phyloP scores from a whole-genome alignment of 2,797 vertebrate species.

The Delichon dasypus region DNA sequence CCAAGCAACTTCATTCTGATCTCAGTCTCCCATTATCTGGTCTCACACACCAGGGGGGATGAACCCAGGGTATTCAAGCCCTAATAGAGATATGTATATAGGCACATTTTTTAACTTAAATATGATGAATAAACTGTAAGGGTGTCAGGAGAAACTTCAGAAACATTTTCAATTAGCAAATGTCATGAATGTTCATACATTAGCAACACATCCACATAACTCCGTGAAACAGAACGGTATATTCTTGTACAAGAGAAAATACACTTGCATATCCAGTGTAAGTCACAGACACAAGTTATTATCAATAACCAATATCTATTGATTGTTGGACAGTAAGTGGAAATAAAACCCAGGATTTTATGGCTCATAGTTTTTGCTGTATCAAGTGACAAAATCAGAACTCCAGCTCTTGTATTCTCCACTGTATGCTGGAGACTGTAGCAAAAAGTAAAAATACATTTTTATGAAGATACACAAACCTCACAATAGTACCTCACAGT shows the following conservation, averaged over 20 bases:
- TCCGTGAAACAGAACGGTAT: background rate
- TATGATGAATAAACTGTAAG: background rate
- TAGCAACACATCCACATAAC: background rate
- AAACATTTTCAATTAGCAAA: background rate
- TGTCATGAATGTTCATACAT: background rate
- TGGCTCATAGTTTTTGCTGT: background rate
- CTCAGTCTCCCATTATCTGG: background rate
- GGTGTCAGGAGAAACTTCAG: background rate
- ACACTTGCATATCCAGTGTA: background rate
- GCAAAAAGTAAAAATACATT: background rate
- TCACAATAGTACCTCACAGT: background rate
- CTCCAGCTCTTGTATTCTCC: background rate
- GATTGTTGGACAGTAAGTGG: background rate
- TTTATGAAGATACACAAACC: background rate
- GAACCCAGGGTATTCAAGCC: background rate
- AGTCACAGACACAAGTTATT: fast-evolving
- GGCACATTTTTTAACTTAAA: background rate
- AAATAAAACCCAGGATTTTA: background rate
- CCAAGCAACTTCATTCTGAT: background rate
- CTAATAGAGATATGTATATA: background rate
- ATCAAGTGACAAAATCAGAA: background rate
- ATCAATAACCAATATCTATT: background rate
- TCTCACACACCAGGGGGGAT: background rate
- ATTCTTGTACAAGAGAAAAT: background rate
- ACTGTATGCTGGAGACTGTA: background rate